Conservation (phyloP, 2,888 invertebrate species). For the Flexamia atlantica region DNA sequence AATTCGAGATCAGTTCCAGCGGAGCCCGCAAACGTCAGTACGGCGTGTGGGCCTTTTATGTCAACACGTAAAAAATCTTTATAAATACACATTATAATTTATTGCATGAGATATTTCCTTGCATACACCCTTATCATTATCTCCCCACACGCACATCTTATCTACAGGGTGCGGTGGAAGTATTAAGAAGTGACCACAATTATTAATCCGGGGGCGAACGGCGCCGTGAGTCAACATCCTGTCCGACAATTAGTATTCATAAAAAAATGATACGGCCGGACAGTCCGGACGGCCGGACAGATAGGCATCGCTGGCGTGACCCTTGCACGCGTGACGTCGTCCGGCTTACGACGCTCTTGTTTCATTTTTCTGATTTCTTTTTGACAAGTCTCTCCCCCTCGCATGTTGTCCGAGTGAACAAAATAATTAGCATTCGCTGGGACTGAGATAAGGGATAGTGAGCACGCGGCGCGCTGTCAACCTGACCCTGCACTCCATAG, state of each 20-base stretch:
- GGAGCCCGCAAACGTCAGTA: too few relatives aligned
- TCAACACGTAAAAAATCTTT: too few relatives aligned
- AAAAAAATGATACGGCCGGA: constrained; percentile 54
- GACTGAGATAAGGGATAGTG: constrained; percentile 3
- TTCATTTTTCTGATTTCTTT: constrained; percentile 59
- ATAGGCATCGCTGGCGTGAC: constrained; percentile 51
- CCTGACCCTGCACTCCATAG: neutral
- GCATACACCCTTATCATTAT: neutral
- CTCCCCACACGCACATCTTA: constrained; percentile 33
- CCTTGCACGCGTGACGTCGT: neutral
- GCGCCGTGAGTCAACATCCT: constrained; percentile 56
- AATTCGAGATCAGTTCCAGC: too few relatives aligned
- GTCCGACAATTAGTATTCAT: constrained; percentile 59
- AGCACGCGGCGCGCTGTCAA: constrained; percentile 26
- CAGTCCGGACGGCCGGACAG: constrained; percentile 41
- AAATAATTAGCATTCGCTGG: constrained; percentile 64
- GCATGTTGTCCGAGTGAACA: constrained; percentile 58
- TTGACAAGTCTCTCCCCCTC: constrained; percentile 47
- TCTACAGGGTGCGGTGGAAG: constrained; percentile 16
- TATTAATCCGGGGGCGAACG: constrained; percentile 40
- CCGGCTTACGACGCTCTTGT: constrained; percentile 46
- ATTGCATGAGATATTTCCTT: constrained; percentile 3
- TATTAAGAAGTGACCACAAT: constrained; percentile 57
- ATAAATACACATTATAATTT: too few relatives aligned
- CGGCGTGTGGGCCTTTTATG: too few relatives aligned